Evolutionary conservation across 2,888 invertebrate species (phyloP).

Genomic region (Ditula angustiorana): DNA sequence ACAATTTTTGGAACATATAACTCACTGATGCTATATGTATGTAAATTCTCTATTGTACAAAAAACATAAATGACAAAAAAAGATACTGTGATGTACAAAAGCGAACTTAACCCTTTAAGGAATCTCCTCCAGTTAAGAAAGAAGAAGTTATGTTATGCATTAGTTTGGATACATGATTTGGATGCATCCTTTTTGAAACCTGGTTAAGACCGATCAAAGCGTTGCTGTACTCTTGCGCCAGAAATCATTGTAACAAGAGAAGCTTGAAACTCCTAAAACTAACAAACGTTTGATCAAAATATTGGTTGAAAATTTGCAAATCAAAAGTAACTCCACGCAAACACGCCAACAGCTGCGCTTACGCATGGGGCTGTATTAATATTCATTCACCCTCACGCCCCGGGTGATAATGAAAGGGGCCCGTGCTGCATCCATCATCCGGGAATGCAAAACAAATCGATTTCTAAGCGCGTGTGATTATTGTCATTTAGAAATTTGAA

Average conservation of each 20-base stretch:
- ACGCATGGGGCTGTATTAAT: conserved; percentile 68
- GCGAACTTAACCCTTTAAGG: too few species aligned
- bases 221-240: not conserved
- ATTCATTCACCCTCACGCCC: conserved; percentile 84
- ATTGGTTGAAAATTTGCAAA: conserved; percentile 41
- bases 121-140: too few species aligned
- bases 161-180: too few species aligned
- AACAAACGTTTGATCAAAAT: conserved; percentile 44
- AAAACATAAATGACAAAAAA: too few species aligned
- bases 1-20: too few species aligned
- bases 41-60: too few species aligned
- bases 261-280: conserved; percentile 31
- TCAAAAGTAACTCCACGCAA: too few species aligned
- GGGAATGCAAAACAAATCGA: conserved; percentile 75
- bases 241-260: not conserved
- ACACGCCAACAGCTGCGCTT: conserved; percentile 72
- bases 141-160: too few species aligned
- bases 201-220: not conserved
- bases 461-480: conserved; percentile 66
- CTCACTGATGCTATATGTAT: too few species aligned
- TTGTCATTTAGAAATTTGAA: conserved; percentile 55
- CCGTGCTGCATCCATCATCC: conserved; percentile 68
- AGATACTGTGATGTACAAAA: too few species aligned
- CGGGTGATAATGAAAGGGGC: conserved; percentile 67
- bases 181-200: too few species aligned